Conservation (phyloP, 2,888 invertebrate species). For the Clepsis dumicolana region DNA sequence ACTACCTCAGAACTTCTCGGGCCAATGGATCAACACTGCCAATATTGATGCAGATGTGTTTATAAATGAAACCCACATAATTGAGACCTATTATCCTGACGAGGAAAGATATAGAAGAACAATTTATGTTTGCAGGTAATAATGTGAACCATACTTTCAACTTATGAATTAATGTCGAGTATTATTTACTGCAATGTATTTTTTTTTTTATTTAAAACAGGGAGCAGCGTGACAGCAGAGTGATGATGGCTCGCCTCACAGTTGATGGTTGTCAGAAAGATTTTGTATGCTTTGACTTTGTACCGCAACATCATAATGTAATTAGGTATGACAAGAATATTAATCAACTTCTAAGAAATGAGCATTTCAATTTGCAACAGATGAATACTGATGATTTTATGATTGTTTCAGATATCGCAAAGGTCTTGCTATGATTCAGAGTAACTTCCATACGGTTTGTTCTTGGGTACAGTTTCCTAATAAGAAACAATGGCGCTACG, state of each 20-base stretch:
- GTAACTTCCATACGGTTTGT: slow-evolving; percentile 96
- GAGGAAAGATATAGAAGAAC: slow-evolving; percentile 94
- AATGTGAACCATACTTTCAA: too few species aligned
- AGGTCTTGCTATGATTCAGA: slow-evolving; percentile 95
- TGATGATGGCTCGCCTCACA: slow-evolving; percentile 98
- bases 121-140: slow-evolving; percentile 94
- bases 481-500: slow-evolving; percentile 94
- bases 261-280: slow-evolving; percentile 99
- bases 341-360: too few species aligned
- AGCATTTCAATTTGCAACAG: too few species aligned
- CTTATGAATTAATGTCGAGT: too few species aligned
- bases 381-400: too few species aligned
- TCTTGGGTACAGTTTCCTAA: slow-evolving; percentile 97
- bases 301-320: slow-evolving; percentile 97
- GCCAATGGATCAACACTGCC: slow-evolving; percentile 98
- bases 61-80: slow-evolving; percentile 98
- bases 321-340: slow-evolving; percentile 85
- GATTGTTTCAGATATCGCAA: slow-evolving; percentile 89
- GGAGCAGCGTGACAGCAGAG: slow-evolving; percentile 95
- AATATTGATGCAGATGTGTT: slow-evolving; percentile 97
- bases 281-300: slow-evolving; percentile 98
- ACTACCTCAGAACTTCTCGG: slow-evolving; percentile 96
- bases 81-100: slow-evolving; percentile 98
- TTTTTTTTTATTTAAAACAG: slow-evolving; percentile 63
- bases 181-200: neutral